These are phyloP conservation scores for Xyliphius kryptos DNA, from an alignment of 2,113 vertebrate species.

Conservation along the genomic window DNA sequence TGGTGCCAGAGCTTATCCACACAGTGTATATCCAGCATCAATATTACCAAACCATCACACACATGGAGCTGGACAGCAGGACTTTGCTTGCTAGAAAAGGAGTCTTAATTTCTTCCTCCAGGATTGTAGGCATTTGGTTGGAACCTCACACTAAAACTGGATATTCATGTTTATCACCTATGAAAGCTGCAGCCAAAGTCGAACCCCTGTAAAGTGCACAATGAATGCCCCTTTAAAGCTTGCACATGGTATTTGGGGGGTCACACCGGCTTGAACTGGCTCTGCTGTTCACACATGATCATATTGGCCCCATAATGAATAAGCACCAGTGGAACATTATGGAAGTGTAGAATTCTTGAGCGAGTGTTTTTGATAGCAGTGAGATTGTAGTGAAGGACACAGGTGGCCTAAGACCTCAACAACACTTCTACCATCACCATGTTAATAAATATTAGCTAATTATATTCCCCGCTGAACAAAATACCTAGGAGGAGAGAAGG, in stretches of 20 bases:
- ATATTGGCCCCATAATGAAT: slow-evolving; percentile 8
- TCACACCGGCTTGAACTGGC: slow-evolving; percentile 5
- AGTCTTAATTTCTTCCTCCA: slow-evolving; percentile 9
- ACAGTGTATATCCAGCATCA: slow-evolving; percentile 74
- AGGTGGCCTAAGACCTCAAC: neutral
- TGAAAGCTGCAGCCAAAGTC: slow-evolving; percentile 70
- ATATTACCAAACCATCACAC: slow-evolving; percentile 81
- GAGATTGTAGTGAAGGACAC: neutral
- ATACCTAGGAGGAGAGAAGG: neutral
- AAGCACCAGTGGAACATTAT: neutral
- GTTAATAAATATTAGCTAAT: neutral
- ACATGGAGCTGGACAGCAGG: slow-evolving; percentile 74
- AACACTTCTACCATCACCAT: neutral
- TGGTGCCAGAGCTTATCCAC: slow-evolving; percentile 66
- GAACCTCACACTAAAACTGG: slow-evolving; percentile 40
- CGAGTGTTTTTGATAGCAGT: neutral
- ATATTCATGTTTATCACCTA: slow-evolving; percentile 51
- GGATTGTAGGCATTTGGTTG: slow-evolving; percentile 21
- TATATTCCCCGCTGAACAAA: neutral
- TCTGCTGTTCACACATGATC: neutral
- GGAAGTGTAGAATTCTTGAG: neutral
- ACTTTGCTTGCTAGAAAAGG: slow-evolving; percentile 83
- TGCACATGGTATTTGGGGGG: neutral
- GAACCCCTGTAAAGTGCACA: slow-evolving; percentile 43
- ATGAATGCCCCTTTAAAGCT: slow-evolving; percentile 10